phyloP scores from a whole-genome alignment of 1,140 invertebrate species.

The Lasaia peninsularis region DNA sequence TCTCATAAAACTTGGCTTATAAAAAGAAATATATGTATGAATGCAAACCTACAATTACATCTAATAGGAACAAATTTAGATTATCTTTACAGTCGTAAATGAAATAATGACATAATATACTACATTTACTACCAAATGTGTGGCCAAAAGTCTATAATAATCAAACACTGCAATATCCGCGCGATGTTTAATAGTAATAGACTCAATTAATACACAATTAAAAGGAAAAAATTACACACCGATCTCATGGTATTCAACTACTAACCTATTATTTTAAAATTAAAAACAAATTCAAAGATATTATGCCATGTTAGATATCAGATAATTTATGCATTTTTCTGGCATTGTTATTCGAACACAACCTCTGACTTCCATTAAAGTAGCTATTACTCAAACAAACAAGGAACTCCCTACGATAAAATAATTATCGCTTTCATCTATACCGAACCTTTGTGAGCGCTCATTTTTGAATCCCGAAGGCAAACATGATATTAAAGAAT shows the following conservation, averaged over 20 bases:
- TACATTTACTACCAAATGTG: no score
- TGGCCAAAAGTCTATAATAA: no score
- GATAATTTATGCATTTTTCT: slow-evolving; percentile 62
- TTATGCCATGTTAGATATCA: slow-evolving; percentile 51
- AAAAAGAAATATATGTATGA: no score
- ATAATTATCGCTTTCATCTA: slow-evolving; percentile 74
- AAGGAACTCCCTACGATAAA: slow-evolving; percentile 69
- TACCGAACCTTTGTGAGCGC: slow-evolving; percentile 49
- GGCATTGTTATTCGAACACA: slow-evolving; percentile 55
- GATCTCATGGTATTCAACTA: background rate
- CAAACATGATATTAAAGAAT: slow-evolving; percentile 66
- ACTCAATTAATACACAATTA: no score
- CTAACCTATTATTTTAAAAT: slow-evolving; percentile 10
- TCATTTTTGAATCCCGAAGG: slow-evolving; percentile 41
- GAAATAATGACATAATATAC: no score
- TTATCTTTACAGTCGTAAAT: no score
- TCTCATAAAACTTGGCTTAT: no score
- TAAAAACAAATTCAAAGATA: slow-evolving; percentile 31
- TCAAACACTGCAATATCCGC: no score
- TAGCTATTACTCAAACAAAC: slow-evolving; percentile 75
- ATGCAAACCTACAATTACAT: no score
- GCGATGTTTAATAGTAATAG: no score
- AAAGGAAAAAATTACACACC: background rate
- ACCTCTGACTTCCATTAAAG: slow-evolving; percentile 68
- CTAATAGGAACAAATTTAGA: no score